Conservation (phyloP, 2,888 invertebrate genomes). For the Pseudococcus viburni region DNA sequence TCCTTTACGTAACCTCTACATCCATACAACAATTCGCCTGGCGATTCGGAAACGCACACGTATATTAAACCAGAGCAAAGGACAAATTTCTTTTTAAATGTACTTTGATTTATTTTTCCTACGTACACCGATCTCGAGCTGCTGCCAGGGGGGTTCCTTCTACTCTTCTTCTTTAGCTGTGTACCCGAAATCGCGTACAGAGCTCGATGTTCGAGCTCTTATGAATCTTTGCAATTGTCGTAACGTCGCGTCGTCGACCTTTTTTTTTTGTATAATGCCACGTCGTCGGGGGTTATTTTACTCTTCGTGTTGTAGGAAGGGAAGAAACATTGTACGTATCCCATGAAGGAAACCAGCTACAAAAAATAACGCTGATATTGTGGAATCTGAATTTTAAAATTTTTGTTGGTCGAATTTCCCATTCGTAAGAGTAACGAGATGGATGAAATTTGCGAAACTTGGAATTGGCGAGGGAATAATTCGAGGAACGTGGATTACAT, state of each 20-base stretch:
- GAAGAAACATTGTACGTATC: not conserved
- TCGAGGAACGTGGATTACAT: too few relatives aligned
- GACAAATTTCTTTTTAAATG: conserved; percentile 22
- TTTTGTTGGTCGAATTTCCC: too few relatives aligned
- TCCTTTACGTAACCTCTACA: not conserved
- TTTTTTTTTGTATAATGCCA: not conserved
- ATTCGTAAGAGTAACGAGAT: too few relatives aligned
- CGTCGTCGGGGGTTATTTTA: not conserved
- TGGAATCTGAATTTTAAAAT: not conserved
- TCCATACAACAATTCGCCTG: not conserved
- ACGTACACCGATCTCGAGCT: not conserved
- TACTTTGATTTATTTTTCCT: conserved; percentile 31
- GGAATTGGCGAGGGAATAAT: too few relatives aligned
- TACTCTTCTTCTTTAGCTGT: not conserved
- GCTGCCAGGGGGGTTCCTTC: not conserved
- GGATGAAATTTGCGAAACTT: too few relatives aligned
- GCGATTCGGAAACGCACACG: not conserved
- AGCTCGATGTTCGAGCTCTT: not conserved
- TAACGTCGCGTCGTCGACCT: not conserved
- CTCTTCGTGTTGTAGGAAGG: not conserved
- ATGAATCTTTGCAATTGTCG: not conserved
- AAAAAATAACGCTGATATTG: not conserved
- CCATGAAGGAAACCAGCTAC: not conserved
- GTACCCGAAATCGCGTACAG: not conserved
- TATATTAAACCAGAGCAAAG: not conserved